These are phyloP conservation scores for Acanthiza pusilla DNA, from an alignment of 2,797 vertebrate genomes.

Conservation along the genomic window DNA sequence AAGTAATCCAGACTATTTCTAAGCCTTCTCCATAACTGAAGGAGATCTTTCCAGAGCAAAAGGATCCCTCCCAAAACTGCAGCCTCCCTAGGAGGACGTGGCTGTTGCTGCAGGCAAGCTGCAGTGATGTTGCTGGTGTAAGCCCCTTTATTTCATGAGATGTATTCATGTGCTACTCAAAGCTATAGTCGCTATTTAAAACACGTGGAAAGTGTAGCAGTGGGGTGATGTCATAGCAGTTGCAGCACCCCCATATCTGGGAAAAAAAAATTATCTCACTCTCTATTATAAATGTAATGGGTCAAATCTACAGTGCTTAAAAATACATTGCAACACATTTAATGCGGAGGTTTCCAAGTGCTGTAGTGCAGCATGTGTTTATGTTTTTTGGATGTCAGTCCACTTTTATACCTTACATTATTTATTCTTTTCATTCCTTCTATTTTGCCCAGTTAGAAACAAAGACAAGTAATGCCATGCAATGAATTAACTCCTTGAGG, in stretches of 20 bases:
- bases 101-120: background rate
- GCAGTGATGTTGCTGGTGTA: background rate
- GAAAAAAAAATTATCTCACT: background rate
- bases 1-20: background rate
- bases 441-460: background rate
- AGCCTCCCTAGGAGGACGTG: accelerated
- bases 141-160: background rate
- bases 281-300: background rate
- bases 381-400: background rate
- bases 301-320: background rate
- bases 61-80: background rate
- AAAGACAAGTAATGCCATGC: background rate
- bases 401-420: background rate
- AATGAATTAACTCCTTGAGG: background rate
- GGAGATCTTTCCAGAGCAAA: background rate
- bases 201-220: background rate
- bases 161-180: background rate
- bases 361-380: background rate
- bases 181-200: background rate
- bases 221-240: background rate
- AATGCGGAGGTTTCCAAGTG: background rate
- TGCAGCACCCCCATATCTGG: background rate
- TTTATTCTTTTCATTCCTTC: background rate
- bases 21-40: background rate
- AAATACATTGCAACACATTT: background rate